phyloP scores from a whole-genome alignment of 2,888 invertebrate species.

The Andrena marginata region DNA sequence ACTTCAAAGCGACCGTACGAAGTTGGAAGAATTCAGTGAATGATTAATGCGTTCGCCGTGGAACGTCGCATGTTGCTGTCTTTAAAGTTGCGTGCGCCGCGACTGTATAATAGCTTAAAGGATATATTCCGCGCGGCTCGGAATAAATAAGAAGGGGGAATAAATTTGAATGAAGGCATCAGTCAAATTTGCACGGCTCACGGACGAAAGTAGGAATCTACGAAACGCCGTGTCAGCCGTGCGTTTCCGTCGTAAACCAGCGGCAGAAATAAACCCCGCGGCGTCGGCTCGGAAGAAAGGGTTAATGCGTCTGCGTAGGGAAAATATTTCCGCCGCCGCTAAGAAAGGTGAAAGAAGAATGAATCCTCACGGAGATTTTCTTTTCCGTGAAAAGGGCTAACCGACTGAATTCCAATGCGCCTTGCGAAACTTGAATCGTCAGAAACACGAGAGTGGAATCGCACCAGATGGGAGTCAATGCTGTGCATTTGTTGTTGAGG shows the following conservation, averaged over 20 bases:
- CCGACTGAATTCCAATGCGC: constrained; percentile 20
- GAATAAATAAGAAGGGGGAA: constrained; percentile 29
- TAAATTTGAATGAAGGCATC: constrained; percentile 31
- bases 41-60: constrained; percentile 32
- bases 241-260: background rate
- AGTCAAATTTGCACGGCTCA: constrained; percentile 21
- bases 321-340: constrained; percentile 8
- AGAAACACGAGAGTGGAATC: background rate
- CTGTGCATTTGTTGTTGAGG: constrained; percentile 4
- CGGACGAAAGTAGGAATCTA: background rate
- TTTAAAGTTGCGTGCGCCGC: constrained; percentile 33
- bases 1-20: background rate
- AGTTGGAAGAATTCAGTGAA: constrained; percentile 18
- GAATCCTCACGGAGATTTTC: constrained; percentile 24
- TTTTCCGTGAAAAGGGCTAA: background rate
- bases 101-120: constrained; percentile 12
- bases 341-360: constrained; percentile 13
- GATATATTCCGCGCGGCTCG: constrained; percentile 13
- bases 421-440: constrained; percentile 9
- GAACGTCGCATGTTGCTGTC: constrained; percentile 15
- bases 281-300: constrained; percentile 4
- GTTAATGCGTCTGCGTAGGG: constrained; percentile 16
- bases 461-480: constrained; percentile 7
- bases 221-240: background rate
- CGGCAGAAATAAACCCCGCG: background rate